Base-by-base conservation (phyloP, 1,140 invertebrate species). In the Meloidogyne exigua region DNA sequence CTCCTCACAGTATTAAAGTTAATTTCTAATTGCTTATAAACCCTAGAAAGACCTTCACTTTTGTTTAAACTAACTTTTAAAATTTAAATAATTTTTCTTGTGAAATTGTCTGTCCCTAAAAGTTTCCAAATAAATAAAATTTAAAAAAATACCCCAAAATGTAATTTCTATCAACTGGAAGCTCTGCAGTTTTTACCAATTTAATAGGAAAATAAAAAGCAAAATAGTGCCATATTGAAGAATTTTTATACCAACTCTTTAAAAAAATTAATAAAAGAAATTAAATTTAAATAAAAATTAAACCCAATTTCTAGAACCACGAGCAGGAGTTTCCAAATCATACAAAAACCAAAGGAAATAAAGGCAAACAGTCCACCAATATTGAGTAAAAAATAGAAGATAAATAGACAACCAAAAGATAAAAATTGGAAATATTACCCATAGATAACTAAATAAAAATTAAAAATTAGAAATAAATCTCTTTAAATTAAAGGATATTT, bases 81-180 rank as follows among this genome's bases (percentile, higher is more conserved):
- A n/a, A n/a, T n/a, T n/a, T n/a, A n/a, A n/a, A n/a, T n/a, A n/a
- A n/a, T n/a, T n/a, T n/a, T n/a, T n/a, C n/a, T n/a, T n/a, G n/a
- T n/a, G n/a, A n/a, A n/a, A n/a, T n/a, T n/a, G n/a, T n/a, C n/a
- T n/a, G n/a, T n/a, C n/a, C n/a, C n/a, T n/a, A n/a, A n/a, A n/a
- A n/a, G n/a, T n/a, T n/a, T n/a, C n/a, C n/a, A n/a, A 32, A 32
- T 32, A 32, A 32, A 32, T 3, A 32, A 7, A 32, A 32, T 32
- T 32, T 3, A 32, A 0, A 72, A 15, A 10, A 32, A 0, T 89
- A 88, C 11, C 88, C 88, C 76, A 90, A 82, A 25, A 90, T 88
- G 72, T 90, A 90, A 74, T 90, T 89, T 74, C 87, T 85, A 25
- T 85, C 80, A 11, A 89, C 88, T 71, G 89, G 82, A 23, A 90